Base-by-base conservation (phyloP, 2,113 vertebrate species). In the Grus americana region DNA sequence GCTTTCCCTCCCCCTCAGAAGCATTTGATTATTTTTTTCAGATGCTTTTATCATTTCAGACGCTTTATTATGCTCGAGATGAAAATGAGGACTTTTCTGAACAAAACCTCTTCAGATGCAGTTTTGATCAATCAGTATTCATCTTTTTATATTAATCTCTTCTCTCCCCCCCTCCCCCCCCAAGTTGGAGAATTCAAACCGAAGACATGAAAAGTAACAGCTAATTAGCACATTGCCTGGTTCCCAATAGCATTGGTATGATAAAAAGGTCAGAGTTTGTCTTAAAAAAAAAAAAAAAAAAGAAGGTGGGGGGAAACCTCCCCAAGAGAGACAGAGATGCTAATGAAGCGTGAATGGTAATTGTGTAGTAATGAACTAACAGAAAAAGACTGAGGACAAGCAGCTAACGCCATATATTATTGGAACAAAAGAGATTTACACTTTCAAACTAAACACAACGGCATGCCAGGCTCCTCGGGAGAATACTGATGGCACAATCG, bases 331-430 rank as follows among this genome's bases (percentile, higher is more conserved):
- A 99, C 98, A 99, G 98, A 99, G 98, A 98, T 98, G 98, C 98
- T 99, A 99, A 99, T 99, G 99, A 99, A 98, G 99, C 99, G 98
- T 99, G 99, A 99, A 99, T 98, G 98, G 98, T 98, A 99, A 99
- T 99, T 99, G 99, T 99, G 99, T 99, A 98, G 98, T 99, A 99
- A 99, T 99, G 99, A 99, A 99, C 98, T 99, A 99, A 99, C 98
- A 98, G 99, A 99, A 99, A 99, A 99, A 99, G 99, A 98, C 99
- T 99, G 98, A 98, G 98, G 98, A 98, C 99, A 99, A 98, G 98
- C 98, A 98, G 98, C 98, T 99, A 99, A 99, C 98, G 99, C 99
- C 99, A 99, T 99, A 99, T 99, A 99, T 99, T 99, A 99, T 97
- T 95, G 97, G 98, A 96, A 99, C 99, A 99, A 99, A 99, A 97